Conservation (phyloP, 2,113 vertebrate genomes). For the Nothocercus nigrocapillus region DNA sequence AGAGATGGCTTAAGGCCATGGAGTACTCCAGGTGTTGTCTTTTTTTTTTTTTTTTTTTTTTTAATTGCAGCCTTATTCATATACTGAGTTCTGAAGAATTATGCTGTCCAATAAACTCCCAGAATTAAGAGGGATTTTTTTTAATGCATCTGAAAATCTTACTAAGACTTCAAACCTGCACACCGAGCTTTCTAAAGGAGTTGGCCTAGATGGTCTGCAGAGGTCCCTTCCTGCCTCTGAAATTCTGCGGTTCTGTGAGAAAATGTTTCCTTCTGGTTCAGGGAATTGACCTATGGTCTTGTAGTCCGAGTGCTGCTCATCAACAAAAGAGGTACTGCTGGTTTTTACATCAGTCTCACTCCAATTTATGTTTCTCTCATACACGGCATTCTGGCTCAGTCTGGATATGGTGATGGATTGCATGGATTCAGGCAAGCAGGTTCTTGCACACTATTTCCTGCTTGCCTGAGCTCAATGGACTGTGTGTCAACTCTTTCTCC, state of each 20-base stretch:
- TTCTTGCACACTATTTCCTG: background rate
- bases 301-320: background rate
- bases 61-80: accelerated
- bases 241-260: background rate
- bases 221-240: background rate
- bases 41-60: background rate
- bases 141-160: background rate
- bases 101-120: accelerated
- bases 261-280: background rate
- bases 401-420: background rate
- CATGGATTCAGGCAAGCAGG: background rate
- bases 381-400: background rate
- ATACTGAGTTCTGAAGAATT: background rate
- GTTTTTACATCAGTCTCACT: background rate
- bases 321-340: background rate
- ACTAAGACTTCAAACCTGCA: background rate
- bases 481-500: background rate
- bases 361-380: background rate
- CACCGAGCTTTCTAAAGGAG: background rate
- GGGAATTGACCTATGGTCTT: background rate
- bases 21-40: background rate
- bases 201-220: background rate
- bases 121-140: background rate
- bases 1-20: background rate
- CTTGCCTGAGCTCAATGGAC: background rate